Evolutionary conservation across 2,888 invertebrate genomes (phyloP).

Genomic region (Phengaris arion): DNA sequence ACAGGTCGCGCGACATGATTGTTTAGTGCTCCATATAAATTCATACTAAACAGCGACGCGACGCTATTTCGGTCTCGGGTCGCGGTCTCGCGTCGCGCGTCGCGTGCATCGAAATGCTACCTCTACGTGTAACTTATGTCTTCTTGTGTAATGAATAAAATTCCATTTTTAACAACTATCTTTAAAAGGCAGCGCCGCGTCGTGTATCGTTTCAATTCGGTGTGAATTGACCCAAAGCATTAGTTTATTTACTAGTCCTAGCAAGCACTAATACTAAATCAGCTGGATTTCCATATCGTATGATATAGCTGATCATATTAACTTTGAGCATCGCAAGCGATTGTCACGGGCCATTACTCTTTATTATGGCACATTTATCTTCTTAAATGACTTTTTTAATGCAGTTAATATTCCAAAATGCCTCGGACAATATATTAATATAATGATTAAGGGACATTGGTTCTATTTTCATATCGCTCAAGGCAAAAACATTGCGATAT

Average conservation of each 20-base stretch:
- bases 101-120: too few relatives aligned
- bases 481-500: neutral
- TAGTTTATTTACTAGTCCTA: neutral
- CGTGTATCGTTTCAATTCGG: too few relatives aligned
- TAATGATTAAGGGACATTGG: neutral
- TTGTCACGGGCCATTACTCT: conserved; percentile 22
- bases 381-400: conserved; percentile 30
- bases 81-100: too few relatives aligned
- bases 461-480: neutral
- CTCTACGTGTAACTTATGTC: too few relatives aligned
- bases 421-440: conserved; percentile 25
- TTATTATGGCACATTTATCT: conserved; percentile 26
- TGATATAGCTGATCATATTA: conserved; percentile 10
- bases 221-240: too few relatives aligned
- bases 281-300: neutral
- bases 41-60: too few relatives aligned
- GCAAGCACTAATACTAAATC: neutral
- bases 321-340: conserved; percentile 2
- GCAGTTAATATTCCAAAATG: conserved; percentile 30
- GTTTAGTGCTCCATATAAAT: too few relatives aligned
- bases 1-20: too few relatives aligned
- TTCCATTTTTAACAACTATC: too few relatives aligned
- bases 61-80: too few relatives aligned
- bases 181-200: too few relatives aligned
- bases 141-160: too few relatives aligned